Conservation (phyloP, 1,140 invertebrate species). For the Panagrolaimus sp. region DNA sequence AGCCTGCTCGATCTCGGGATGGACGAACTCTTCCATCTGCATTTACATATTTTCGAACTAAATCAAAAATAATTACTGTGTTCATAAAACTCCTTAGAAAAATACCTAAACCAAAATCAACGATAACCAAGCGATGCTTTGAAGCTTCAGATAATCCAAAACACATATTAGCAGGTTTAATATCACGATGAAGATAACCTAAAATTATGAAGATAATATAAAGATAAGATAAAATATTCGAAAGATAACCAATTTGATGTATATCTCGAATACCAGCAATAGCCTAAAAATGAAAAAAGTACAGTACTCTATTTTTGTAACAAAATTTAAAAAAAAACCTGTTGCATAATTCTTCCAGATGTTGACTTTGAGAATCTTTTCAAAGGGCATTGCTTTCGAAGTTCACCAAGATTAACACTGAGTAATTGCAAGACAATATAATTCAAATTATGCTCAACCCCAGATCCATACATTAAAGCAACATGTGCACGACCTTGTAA, state of each 20-base stretch:
- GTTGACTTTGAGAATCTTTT: conserved; percentile 91
- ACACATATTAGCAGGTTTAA: conserved; percentile 71
- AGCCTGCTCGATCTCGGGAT: conserved; percentile 91
- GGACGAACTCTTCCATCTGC: conserved; percentile 84
- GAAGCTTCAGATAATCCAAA: conserved; percentile 24
- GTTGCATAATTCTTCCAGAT: conserved; percentile 82
- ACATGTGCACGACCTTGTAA: conserved; percentile 67
- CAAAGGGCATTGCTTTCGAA: conserved; percentile 77
- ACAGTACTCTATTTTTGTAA: not conserved
- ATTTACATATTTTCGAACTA: conserved; percentile 75
- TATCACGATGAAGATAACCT: conserved; percentile 94
- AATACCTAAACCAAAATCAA: conserved; percentile 38
- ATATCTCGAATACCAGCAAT: conserved; percentile 85
- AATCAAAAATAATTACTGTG: not conserved
- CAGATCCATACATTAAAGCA: conserved; percentile 25
- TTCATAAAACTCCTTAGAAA: conserved; percentile 12
- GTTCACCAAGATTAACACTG: conserved; percentile 90
- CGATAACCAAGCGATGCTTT: not conserved
- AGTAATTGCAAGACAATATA: conserved; percentile 98
- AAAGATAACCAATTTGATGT: conserved; percentile 71
- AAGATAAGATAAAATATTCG: too few relatives aligned
- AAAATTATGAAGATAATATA: too few relatives aligned
- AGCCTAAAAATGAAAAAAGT: conserved; percentile 30
- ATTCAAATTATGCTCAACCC: conserved; percentile 77
- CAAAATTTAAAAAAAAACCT: conserved; percentile 71